A percentile compares a stretch with the other conserved stretches of the same genome.
Conservation (phyloP, 2,113 vertebrate genomes). For the Oophaga pumilio region DNA sequence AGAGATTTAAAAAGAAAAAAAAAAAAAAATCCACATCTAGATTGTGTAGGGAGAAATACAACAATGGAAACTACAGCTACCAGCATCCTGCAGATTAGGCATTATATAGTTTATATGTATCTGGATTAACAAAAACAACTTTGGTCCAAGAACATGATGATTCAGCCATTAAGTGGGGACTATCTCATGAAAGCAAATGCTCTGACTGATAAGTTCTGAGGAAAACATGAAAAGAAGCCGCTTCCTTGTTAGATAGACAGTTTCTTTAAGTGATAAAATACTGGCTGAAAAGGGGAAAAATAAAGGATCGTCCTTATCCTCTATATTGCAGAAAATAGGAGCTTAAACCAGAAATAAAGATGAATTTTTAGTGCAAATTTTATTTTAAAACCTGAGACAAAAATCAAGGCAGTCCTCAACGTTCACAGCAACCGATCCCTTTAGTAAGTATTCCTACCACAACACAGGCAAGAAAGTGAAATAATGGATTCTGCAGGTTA, state of each 20-base stretch:
- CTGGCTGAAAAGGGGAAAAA: background rate
- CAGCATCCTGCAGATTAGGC: constrained; percentile 5
- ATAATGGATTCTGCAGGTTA: background rate
- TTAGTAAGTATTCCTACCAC: background rate
- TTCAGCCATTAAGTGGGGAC: constrained; percentile 15
- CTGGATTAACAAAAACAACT: background rate
- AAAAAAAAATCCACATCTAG: background rate
- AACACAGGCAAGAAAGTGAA: background rate
- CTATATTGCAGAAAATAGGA: background rate
- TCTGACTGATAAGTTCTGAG: constrained; percentile 11
- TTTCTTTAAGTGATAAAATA: background rate
- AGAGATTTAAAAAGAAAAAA: too few species aligned
- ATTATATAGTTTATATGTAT: background rate
- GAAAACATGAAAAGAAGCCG: constrained; percentile 17
- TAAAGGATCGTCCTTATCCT: background rate
- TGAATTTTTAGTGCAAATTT: background rate
- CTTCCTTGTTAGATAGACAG: background rate
- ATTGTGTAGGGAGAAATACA: background rate
- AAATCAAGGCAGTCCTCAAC: background rate
- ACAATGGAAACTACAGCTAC: background rate
- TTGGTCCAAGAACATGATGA: background rate
- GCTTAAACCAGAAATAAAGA: background rate
- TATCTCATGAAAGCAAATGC: constrained; percentile 20
- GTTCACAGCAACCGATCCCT: background rate
- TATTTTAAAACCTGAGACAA: background rate